These are phyloP conservation scores for Tetranychus urticae DNA, from an alignment of 1,140 invertebrate species.

Conservation along the genomic window DNA sequence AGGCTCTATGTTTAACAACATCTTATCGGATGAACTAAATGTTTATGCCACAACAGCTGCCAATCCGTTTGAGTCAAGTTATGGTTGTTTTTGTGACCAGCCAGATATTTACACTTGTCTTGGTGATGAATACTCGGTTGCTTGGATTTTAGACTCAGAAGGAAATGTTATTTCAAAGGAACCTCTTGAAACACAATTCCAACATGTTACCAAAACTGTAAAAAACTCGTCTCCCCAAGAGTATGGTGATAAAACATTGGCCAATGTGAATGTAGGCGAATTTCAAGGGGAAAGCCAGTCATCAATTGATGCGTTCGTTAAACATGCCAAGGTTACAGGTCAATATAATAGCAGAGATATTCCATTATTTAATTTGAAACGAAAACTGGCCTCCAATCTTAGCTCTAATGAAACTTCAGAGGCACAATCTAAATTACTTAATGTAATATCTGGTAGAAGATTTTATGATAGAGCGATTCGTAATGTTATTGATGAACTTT, in stretches of 20 bases:
- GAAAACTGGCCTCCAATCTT: background rate
- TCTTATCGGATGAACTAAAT: constrained; percentile 29
- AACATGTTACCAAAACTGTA: constrained; percentile 30
- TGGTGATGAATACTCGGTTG: constrained; percentile 36
- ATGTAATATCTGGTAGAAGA: background rate
- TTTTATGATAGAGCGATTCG: background rate
- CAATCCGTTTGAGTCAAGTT: constrained; percentile 31
- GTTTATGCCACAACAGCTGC: constrained; percentile 40
- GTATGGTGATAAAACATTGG: constrained; percentile 28
- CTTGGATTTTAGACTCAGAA: constrained; percentile 40
- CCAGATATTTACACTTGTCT: constrained; percentile 26
- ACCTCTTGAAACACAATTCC: constrained; percentile 30
- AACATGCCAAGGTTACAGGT: background rate
- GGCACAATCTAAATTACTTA: background rate
- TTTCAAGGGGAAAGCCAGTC: constrained; percentile 19
- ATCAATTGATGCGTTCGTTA: background rate
- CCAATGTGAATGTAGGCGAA: constrained; percentile 19
- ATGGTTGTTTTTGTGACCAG: constrained; percentile 32
- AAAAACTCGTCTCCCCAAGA: constrained; percentile 33
- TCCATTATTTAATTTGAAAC: background rate
- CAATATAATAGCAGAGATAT: background rate
- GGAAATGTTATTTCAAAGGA: constrained; percentile 28
- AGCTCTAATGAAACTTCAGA: background rate
- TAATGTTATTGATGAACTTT: background rate
- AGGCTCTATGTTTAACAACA: constrained; percentile 36